Percentiles rank a stretch among this genome's conserved stretches.
Conservation (phyloP, 2,888 invertebrate species). For the Sinelater perroti region DNA sequence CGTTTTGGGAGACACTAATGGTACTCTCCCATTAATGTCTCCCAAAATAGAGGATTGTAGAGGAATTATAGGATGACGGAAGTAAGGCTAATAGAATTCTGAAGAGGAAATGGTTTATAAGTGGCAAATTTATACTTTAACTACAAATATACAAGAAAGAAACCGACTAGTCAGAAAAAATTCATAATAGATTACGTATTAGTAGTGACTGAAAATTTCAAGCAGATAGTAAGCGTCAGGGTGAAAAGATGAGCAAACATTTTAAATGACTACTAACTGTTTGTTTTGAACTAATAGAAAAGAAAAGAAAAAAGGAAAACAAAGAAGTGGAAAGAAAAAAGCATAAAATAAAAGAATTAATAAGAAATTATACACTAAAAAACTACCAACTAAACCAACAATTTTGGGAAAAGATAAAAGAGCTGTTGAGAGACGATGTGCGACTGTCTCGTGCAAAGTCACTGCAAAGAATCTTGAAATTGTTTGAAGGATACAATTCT, state of each 20-base stretch:
- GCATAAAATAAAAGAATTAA: background rate
- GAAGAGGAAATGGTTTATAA: too few relatives aligned
- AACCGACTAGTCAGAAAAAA: background rate
- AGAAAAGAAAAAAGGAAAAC: background rate
- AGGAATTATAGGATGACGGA: background rate
- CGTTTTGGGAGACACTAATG: too few relatives aligned
- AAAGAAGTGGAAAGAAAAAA: constrained; percentile 1
- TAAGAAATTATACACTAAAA: constrained; percentile 1
- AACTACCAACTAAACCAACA: background rate
- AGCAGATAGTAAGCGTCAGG: background rate
- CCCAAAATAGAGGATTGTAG: background rate
- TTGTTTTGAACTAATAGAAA: background rate
- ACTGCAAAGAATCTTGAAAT: background rate
- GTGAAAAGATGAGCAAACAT: background rate
- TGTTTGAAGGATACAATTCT: constrained; percentile 1
- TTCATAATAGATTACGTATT: constrained; percentile 2
- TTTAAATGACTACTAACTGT: background rate
- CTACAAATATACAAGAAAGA: background rate
- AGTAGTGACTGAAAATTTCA: background rate
- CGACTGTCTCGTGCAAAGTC: too few relatives aligned
- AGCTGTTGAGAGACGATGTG: too few relatives aligned
- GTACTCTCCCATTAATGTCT: too few relatives aligned
- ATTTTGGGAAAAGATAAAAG: background rate
- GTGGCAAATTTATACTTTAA: constrained; percentile 1
- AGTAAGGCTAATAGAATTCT: background rate